A percentile compares a stretch with the other conserved stretches of the same genome.
phyloP scores from a whole-genome alignment of 2,888 invertebrate species.

The Pomacea canaliculata region DNA sequence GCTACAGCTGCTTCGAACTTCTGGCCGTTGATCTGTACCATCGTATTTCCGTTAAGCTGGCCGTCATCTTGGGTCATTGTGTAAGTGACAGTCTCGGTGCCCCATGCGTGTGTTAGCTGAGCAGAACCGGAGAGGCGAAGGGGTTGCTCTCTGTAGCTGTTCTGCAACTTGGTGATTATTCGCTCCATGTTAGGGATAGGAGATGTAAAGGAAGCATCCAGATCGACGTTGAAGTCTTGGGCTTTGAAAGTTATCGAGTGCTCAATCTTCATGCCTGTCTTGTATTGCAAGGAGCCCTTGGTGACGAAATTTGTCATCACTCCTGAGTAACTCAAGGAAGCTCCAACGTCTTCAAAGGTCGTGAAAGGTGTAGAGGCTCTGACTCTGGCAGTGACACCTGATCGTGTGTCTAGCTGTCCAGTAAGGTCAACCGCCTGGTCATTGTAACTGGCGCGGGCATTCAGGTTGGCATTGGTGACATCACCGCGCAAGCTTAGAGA shows the following conservation, averaged over 20 bases:
- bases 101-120: background rate
- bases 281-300: conserved; percentile 5
- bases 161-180: background rate
- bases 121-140: conserved; percentile 8
- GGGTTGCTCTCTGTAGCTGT: conserved; percentile 3
- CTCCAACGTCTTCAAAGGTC: conserved; percentile 8
- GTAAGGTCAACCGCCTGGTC: conserved; percentile 14
- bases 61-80: background rate
- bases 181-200: conserved; percentile 5
- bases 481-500: conserved; percentile 12
- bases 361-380: conserved; percentile 19
- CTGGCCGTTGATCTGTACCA: conserved; percentile 15
- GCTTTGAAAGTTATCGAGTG: background rate
- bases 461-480: conserved; percentile 6
- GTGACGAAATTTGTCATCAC: background rate
- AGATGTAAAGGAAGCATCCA: conserved; percentile 14
- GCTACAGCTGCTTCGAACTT: background rate
- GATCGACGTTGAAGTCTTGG: background rate
- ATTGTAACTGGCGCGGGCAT: conserved; percentile 1
- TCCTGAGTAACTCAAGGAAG: background rate
- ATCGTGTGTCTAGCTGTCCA: conserved; percentile 4
- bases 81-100: conserved; percentile 18
- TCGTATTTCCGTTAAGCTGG: conserved; percentile 7
- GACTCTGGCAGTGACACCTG: conserved; percentile 7
- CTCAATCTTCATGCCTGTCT: conserved; percentile 1